These are phyloP conservation scores for Clanis bilineata DNA, from an alignment of 2,888 invertebrate species.

Conservation along the genomic window DNA sequence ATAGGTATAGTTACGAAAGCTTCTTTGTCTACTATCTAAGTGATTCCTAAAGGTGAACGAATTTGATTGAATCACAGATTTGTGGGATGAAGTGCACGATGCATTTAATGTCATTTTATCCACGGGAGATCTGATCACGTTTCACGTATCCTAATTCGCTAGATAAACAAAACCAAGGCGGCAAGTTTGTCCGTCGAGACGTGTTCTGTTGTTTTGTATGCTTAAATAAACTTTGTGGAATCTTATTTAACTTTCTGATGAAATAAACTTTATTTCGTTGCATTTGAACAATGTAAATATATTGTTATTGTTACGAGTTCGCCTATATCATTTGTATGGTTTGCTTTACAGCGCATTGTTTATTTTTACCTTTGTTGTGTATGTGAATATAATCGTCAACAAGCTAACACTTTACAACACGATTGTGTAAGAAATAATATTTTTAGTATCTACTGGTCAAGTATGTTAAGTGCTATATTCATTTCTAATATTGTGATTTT, in stretches of 20 bases:
- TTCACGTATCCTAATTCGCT: constrained; percentile 60
- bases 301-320: constrained; percentile 20
- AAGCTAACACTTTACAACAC: neutral
- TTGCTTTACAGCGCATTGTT: constrained; percentile 3
- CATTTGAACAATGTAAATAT: constrained; percentile 11
- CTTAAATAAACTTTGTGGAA: constrained; percentile 62
- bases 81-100: neutral
- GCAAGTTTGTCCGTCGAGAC: constrained; percentile 40
- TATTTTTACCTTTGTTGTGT: constrained; percentile 4
- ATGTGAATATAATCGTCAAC: constrained; percentile 8
- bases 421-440: neutral
- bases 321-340: constrained; percentile 19
- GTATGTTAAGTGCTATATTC: too few relatives aligned
- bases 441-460: neutral
- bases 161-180: constrained; percentile 40
- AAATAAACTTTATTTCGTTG: constrained; percentile 30
- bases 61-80: neutral
- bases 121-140: constrained; percentile 29
- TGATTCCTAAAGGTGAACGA: neutral
- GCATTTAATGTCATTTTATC: constrained; percentile 4
- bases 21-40: neutral
- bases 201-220: constrained; percentile 51
- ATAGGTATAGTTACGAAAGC: neutral
- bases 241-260: constrained; percentile 69
- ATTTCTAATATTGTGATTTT: too few relatives aligned